A percentile compares a stretch with the other conserved stretches of the same genome.
phyloP scores from a whole-genome alignment of 2,113 vertebrate genomes.

The Calonectris borealis region DNA sequence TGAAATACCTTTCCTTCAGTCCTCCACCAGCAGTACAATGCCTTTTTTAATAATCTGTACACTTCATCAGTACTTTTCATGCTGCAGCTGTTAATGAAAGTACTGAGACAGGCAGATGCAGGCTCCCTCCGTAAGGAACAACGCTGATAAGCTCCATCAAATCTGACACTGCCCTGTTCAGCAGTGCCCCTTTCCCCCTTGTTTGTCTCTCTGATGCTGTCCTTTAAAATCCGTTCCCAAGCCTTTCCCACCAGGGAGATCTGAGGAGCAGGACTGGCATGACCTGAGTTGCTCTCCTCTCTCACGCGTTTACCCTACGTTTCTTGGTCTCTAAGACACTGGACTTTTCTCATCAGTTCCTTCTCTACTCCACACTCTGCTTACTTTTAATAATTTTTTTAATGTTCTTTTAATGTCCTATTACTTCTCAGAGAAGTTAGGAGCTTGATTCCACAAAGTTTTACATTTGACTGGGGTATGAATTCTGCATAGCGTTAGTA shows the following conservation, averaged over 20 bases:
- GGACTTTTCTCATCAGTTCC: background rate
- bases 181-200: background rate
- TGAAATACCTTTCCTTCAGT: background rate
- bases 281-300: background rate
- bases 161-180: background rate
- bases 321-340: background rate
- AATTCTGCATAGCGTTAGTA: background rate
- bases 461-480: background rate
- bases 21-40: background rate
- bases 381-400: background rate
- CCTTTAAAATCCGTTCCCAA: background rate
- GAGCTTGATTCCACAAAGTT: background rate
- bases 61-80: background rate
- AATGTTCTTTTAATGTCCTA: background rate
- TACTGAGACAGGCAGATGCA: background rate
- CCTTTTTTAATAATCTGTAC: background rate
- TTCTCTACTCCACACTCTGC: background rate
- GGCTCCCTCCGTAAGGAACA: background rate
- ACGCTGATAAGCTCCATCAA: background rate
- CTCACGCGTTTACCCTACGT: background rate
- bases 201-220: background rate
- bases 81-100: background rate
- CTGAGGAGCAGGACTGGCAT: rapidly evolving
- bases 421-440: background rate
- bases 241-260: background rate